Evolutionary conservation across 2,113 vertebrate species (phyloP), one percentile per base, ranked within the genome.

Genomic region (Athene cunicularia): DNA sequence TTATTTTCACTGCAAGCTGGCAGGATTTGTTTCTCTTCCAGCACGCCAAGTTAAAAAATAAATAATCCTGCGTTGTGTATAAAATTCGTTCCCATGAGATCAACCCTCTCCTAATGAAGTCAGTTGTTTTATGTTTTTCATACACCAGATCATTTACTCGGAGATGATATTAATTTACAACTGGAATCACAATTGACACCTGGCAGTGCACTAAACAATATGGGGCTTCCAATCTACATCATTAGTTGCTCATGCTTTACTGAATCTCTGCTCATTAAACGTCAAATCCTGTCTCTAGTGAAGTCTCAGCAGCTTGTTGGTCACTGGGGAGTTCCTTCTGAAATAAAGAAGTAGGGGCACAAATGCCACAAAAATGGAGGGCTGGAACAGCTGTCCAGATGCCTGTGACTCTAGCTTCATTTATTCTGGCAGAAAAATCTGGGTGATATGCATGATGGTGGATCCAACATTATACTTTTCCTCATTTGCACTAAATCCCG

Each of bases 111-210:
- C 56, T 95, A 86, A 86, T 81, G 55, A 94, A 93, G 52, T 86
- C 73, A 79, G 83, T 77, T 68, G 62, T 60, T 94, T 80, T 55
- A 13, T 60, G 43, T 86, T 95, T 90, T 95, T 79, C 53, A 33
- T 86, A 87, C 13, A 80, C 22, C 72, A 93, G 66, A 94, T 89
- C 68, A 95, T 95, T 97, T 96, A 91, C 83, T 96, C 86, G 79
- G 86, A 87, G 70, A 86, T 72, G 16, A 92, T 95, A 92, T 85
- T 94, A 93, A 95, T 93, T 97, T 97, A 86, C 68, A 94, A 60
- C 49, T 67, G 39, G 73, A 89, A 87, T 58, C 77, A 82, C 83
- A 89, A 79, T 60, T 97, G 95, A 96, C 88, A 96, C 94, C 91
- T 95, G 94, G 83, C 73, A 96, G 20, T 80, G 62, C 60, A 53